Evolutionary conservation across 23 tunicate species (phyloP), one percentile per base, ranked within the genome.

Genomic region (Halocynthia aurantium): DNA sequence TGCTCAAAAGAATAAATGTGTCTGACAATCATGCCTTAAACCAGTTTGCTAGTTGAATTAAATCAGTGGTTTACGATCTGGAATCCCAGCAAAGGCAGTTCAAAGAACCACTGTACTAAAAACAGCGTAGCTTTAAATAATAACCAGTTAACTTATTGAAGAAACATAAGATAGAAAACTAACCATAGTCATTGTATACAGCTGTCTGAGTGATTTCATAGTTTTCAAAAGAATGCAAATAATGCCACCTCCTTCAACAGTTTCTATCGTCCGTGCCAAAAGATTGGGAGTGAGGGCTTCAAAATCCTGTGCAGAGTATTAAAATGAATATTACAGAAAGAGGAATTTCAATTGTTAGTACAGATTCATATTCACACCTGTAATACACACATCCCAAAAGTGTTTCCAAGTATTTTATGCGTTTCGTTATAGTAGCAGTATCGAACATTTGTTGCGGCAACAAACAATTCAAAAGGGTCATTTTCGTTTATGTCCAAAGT

Each of bases 201-300:
- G 72, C 69, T 93, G 98, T 87, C 81, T 93, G 53, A 93, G 61
- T n/a, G 93, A 86, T 61, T 83, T 83, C 98, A 93, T 83, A 7
- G 93, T 87, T 52, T 88, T 62, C 8, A 93, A 73, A 40, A 93
- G 69, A 61, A 93, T 81, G 75, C 86, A 80, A 82, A 87, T 83
- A 19, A 86, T 75, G 44, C 98, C 98, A 52, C 89, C 85, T n/a
- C 98, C 98, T 88, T 94, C 98, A 50, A 94, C 98, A 51, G 98
- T 94, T 84, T 94, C 98, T 52, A 94, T 88, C 6, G 98, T 94
- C 55, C 94, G 67, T 7, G 98, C 98, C 6, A 94, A 76, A 0
- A 94, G 70, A 73, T 94, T 94, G 6, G 98, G 98, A 8, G 98
- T 94, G 18, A 94, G 80, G 51, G 94, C 98, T 64, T 94, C 98